Percentiles rank a stretch among this genome's conserved stretches.
Evolutionary conservation across 2,888 invertebrate genomes (phyloP).

Genomic region (Caradrina kadenii): DNA sequence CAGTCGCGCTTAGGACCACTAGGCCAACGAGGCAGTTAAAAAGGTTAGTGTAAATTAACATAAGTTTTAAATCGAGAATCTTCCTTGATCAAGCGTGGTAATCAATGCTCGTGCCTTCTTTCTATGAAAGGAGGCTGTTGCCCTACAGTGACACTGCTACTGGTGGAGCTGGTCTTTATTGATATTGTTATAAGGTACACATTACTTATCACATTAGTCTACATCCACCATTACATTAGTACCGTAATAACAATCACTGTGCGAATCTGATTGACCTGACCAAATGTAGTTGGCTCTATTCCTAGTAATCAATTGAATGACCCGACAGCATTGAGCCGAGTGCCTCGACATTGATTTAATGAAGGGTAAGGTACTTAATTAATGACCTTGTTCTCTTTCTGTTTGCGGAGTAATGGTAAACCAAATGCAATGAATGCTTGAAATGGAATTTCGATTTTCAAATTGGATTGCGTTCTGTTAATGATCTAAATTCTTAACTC

Average conservation of each 20-base stretch:
- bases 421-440: conserved; percentile 1
- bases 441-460: not conserved
- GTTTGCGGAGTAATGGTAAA: conserved; percentile 20
- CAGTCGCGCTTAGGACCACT: no score
- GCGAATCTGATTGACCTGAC: not conserved
- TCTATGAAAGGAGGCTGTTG: no score
- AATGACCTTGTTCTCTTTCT: conserved; percentile 16
- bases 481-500: conserved; percentile 9
- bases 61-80: no score
- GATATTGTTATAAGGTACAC: no score
- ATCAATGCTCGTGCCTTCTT: no score
- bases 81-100: no score
- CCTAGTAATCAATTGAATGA: conserved; percentile 31
- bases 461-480: conserved; percentile 2
- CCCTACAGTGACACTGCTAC: no score
- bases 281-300: not conserved
- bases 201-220: not conserved
- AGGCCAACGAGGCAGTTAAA: no score
- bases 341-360: conserved; percentile 38
- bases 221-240: not conserved
- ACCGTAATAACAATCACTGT: conserved; percentile 3
- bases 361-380: conserved; percentile 24
- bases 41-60: no score
- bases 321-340: conserved; percentile 7
- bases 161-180: no score